Evolutionary conservation across 2,888 invertebrate genomes (phyloP).

Genomic region (Drosophila incognita): DNA sequence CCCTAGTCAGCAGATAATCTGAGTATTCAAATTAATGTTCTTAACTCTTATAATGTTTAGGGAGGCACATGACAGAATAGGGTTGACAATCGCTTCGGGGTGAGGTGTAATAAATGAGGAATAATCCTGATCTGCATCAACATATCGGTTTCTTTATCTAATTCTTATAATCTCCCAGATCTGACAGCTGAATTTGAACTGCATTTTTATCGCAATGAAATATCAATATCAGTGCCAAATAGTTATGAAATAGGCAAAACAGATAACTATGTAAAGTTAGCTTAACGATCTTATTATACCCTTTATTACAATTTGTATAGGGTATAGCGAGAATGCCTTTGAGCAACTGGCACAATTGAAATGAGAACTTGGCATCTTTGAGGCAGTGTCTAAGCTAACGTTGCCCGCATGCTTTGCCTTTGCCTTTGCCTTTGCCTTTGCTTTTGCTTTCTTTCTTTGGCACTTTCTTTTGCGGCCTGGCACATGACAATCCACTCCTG

Average conservation of each 20-base stretch:
- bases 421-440: conserved; percentile 18
- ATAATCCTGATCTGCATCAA: not conserved
- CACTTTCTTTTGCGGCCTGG: conserved; percentile 36
- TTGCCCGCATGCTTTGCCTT: conserved; percentile 13
- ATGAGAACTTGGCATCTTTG: conserved; percentile 38
- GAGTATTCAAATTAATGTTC: not conserved
- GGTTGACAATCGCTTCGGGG: not conserved
- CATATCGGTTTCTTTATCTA: not conserved
- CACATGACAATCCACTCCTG: conserved; percentile 38
- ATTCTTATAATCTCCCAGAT: not conserved
- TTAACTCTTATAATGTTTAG: not conserved
- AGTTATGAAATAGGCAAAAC: no score
- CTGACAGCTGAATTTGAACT: not conserved
- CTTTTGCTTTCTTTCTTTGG: conserved; percentile 12
- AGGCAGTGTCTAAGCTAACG: conserved; percentile 37
- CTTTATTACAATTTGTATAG: not conserved
- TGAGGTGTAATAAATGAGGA: not conserved
- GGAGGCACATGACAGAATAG: not conserved
- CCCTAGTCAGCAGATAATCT: not conserved
- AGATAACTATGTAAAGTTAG: not conserved
- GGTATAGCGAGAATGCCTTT: conserved; percentile 39
- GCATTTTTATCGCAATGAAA: no score
- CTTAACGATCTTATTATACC: not conserved
- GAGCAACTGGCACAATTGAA: conserved; percentile 58
- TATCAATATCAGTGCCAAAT: no score